Base-by-base conservation (phyloP, 2,888 invertebrate species). In the Anthrax anthrax region DNA sequence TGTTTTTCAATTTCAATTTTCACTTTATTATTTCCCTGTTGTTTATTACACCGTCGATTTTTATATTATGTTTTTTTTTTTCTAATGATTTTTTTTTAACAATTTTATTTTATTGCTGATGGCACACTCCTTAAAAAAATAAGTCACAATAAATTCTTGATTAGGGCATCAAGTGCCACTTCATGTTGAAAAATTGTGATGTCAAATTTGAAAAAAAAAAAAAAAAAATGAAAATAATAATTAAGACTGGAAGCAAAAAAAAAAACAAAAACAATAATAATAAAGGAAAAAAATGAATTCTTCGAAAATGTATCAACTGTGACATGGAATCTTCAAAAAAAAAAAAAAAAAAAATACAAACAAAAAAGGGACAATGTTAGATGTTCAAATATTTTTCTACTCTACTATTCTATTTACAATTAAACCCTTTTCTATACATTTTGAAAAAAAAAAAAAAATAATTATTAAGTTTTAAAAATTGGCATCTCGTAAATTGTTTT, bases 81-180 rank as follows among this genome's bases (percentile, higher is more conserved):
- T 32, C 12, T 32, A 3, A 4, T 32, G 9, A 12, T 12, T 32
- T 9, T 32, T 32, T 32, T 32, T 2, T 27, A 8, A 27, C 5
- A 27, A 1, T 32, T 32, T 32, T 12, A 12, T 32, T 32, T 42
- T 42, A 23, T 39, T 40, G 39, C 40, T 40, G 23, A 37, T 45
- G 45, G 45, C 45, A 45, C 40, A 45, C 45, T 45, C 34, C 45
- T 45, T 39, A 40, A 45, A 44, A 32, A 39, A n/a, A n/a, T n/a
- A n/a, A 45, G 45, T 45, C 45, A 40, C 45, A 45, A 45, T 45
- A 45, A 45, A 40, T 45, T 45, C 45, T 45, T 45, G 45, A 45
- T 45, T 45, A 40, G 45, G 45, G 45, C 45, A 40, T 34, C 45
- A 45, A 45, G 45, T 45, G 36, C 29, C 45, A 45, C 45, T 45